Base-by-base conservation (phyloP, 1,140 invertebrate genomes). In the Muscidifurax raptorellus region DNA sequence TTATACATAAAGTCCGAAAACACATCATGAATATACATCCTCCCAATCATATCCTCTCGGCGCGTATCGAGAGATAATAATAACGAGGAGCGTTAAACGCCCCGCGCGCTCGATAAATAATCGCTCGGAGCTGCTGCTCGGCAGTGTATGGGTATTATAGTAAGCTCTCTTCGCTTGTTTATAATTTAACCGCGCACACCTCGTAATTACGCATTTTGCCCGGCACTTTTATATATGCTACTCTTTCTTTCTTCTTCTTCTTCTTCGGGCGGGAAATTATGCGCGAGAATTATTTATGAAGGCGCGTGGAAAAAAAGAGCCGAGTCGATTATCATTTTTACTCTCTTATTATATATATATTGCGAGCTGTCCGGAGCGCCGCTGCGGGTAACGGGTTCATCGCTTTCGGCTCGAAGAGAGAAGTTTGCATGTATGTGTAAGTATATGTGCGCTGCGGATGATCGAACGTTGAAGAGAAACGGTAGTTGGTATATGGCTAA, bases 211-310 rank as follows among this genome's bases (percentile, higher is more conserved):
- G 67, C 76, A 66, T 30, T 59, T 74, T 72, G 13, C 27, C 64
- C 27, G n/a, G 52, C 72, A 77, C 72, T 77, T 82, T 76, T 82
- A 40, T 44, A 28, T 44, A 22, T 15, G 18, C 28, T 25, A 12
- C 66, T 1, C 52, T 18, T 52, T 59, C 71, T 69, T 30, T 30
- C 27, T 13, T n/a, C n/a, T n/a, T n/a, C n/a, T n/a, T n/a, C n/a
- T 28, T 18, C 12, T 40, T 18, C 67, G 30, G 71, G 36, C 1
- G 59, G 2, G 30, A 52, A 71, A 66, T 67, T 67, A 52, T n/a
- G 71, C 77, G 79, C 71, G 64, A 67, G 66, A 77, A 77, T 85
- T 85, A 85, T 85, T 81, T 77, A 85, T 77, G 78, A 59, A 80
- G 78, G 5, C 18, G 25, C 72, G 32, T n/a, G 27, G 25, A 69